Evolutionary conservation across 2,888 invertebrate genomes (phyloP), one percentile per base, ranked within the genome.

Genomic region (Eristalinus sepulchralis): DNA sequence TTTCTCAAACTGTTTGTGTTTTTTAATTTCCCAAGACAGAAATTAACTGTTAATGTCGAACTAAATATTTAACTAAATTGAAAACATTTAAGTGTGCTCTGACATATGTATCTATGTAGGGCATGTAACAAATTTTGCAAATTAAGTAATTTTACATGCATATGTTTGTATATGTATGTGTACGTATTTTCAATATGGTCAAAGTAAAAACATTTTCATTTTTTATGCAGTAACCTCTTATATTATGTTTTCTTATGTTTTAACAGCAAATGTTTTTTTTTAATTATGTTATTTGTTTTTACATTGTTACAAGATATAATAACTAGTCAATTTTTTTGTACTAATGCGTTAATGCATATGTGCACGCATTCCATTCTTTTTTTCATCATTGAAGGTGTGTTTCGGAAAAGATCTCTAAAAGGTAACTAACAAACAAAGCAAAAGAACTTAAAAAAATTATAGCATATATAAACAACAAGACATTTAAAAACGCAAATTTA

Each of bases 381-480:
- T 91, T 92, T 94, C 92, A 92, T 92, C 92, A 91, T 91, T 92
- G 92, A 93, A 97, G 97, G 97, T 96, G 96, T 97, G 96, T 97
- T 97, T 97, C 97, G 97, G 96, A 97, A 97, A 97, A 96, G 97
- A 96, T 97, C 97, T 95, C 96, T 97, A 96, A 97, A 97, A 97
- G 97, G 97, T 97, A 97, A 96, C 95, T 95, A 95, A 91, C 91
- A 91, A 90, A 91, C 89, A 88, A 89, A 89, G 88, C 83, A 88
- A 84, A 88, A 82, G 88, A 85, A 81, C 75, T 85, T 80, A 62
- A 87, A 62, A 78, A 89, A 88, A 86, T 77, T 73, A 79, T 68
- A 83, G 86, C 81, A 85, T 88, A 86, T 76, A 85, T 88, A 84
- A 83, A 87, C 83, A 87, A 83, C 80, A 87, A 84, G 67, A 86